phyloP scores from a whole-genome alignment of 2,113 vertebrate species.

The Okapia johnstoni region DNA sequence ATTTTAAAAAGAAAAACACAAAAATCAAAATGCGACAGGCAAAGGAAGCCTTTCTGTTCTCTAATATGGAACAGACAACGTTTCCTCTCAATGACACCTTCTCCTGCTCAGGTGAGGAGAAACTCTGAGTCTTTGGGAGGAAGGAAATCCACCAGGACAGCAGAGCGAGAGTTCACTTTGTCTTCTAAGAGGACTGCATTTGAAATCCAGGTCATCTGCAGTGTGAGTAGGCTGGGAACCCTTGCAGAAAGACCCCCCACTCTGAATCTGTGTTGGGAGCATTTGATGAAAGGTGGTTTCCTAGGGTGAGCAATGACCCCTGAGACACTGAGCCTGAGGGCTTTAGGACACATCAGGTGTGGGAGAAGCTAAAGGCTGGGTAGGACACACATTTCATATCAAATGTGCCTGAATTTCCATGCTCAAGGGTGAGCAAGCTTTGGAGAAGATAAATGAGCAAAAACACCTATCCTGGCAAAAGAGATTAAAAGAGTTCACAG shows the following conservation, averaged over 20 bases:
- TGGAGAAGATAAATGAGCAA: background rate
- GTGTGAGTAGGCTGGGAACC: background rate
- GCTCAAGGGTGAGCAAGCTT: background rate
- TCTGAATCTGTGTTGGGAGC: background rate
- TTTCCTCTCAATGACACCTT: background rate
- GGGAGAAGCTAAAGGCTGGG: background rate
- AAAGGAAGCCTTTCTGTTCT: constrained; percentile 3
- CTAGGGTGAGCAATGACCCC: background rate
- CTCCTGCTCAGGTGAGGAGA: background rate
- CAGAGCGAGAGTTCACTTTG: background rate
- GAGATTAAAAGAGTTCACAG: background rate
- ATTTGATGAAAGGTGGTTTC: background rate
- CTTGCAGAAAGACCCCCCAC: background rate
- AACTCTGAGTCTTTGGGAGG: background rate
- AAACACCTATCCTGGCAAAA: background rate
- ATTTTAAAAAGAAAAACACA: background rate
- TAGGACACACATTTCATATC: background rate
- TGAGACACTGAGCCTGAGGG: background rate
- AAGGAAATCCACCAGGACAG: background rate
- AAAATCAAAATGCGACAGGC: background rate
- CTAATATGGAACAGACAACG: background rate
- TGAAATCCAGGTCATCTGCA: background rate
- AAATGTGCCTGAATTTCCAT: background rate
- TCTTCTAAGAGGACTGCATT: background rate
- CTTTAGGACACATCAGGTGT: background rate